Conservation (phyloP, 2,113 vertebrate species). For the Tretioscincus oriximinensis region DNA sequence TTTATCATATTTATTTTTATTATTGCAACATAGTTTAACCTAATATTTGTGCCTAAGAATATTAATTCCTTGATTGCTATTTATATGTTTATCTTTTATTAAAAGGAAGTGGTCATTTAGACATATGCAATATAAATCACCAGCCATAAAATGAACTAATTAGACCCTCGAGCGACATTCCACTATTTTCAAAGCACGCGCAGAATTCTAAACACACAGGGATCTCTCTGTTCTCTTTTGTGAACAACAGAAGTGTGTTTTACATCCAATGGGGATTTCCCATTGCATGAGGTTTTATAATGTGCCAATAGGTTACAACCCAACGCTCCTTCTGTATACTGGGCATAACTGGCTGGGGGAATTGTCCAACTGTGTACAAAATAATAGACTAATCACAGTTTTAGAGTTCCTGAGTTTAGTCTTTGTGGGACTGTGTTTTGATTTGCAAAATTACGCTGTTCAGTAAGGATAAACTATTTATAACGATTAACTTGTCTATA, state of each 20-base stretch:
- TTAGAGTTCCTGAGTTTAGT: neutral
- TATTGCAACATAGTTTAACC: conserved; percentile 10
- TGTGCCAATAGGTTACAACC: neutral
- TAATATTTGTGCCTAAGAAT: neutral
- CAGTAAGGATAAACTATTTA: neutral
- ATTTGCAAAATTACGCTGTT: neutral
- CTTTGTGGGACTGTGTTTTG: neutral
- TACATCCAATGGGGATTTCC: neutral
- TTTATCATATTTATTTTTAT: neutral
- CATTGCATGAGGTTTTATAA: neutral
- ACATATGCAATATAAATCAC: conserved; percentile 16
- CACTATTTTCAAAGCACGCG: neutral
- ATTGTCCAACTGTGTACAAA: neutral
- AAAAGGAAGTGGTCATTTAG: conserved; percentile 33
- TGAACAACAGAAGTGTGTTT: neutral
- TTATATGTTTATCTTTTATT: conserved; percentile 40
- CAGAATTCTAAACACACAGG: neutral
- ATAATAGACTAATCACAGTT: neutral
- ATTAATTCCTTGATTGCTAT: conserved; percentile 27
- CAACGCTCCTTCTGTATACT: neutral
- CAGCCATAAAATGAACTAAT: conserved; percentile 5
- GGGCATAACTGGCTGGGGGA: neutral
- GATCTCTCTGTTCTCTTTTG: neutral
- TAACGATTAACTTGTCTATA: neutral
- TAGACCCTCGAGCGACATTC: neutral